Conservation (phyloP, 2,797 vertebrate genomes). For the Gila robusta region DNA sequence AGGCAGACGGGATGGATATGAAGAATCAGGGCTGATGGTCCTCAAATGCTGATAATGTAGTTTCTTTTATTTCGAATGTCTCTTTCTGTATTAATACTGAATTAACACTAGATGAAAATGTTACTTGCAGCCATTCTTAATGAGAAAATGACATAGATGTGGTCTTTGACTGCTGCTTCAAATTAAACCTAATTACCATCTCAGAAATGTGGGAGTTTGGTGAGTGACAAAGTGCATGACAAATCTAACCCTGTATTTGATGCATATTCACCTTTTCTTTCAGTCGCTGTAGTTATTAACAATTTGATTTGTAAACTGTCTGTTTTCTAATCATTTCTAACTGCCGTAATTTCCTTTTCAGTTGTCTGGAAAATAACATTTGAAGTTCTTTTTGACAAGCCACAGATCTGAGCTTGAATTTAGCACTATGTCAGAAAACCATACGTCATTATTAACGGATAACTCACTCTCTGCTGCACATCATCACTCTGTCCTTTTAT, state of each 20-base stretch:
- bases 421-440: conserved; percentile 15
- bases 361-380: conserved; percentile 14
- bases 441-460: conserved; percentile 16
- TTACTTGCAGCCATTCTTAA: conserved; percentile 30
- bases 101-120: not conserved
- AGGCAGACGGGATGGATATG: conserved; percentile 54
- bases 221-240: conserved; percentile 4
- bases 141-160: conserved; percentile 24
- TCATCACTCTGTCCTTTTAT: conserved; percentile 24
- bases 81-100: conserved; percentile 12
- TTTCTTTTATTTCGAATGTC: conserved; percentile 3
- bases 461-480: conserved; percentile 41
- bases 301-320: not conserved
- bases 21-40: conserved; percentile 4
- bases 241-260: not conserved
- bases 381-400: conserved; percentile 12
- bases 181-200: conserved; percentile 33
- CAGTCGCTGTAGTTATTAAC: not conserved
- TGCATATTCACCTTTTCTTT: not conserved
- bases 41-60: conserved; percentile 34
- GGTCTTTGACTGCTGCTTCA: conserved; percentile 46
- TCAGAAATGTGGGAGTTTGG: conserved; percentile 34
- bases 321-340: conserved; percentile 17
- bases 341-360: conserved; percentile 5
- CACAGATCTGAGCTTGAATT: not conserved